phyloP scores from a whole-genome alignment of 2,113 vertebrate genomes.

The Bostrychus sinensis region DNA sequence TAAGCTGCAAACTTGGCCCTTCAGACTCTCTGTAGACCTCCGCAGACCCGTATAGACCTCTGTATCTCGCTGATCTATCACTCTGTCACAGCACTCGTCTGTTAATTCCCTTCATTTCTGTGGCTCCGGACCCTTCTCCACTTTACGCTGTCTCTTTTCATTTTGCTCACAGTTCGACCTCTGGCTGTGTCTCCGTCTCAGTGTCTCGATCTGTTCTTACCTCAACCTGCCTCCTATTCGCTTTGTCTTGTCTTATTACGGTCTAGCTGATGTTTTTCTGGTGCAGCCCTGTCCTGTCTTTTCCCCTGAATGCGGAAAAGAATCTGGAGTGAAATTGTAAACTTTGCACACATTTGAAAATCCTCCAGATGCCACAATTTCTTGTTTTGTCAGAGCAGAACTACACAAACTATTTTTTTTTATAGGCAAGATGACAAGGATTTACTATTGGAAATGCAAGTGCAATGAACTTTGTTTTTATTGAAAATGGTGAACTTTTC shows the following conservation, averaged over 20 bases:
- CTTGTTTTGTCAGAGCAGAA: too few relatives aligned
- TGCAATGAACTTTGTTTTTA: too few relatives aligned
- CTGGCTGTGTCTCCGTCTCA: conserved; percentile 17
- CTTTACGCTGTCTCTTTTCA: conserved; percentile 37
- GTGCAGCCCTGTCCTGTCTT: background rate
- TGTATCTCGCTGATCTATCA: conserved; percentile 12
- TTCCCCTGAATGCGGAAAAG: background rate
- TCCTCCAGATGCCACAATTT: background rate
- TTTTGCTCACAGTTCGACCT: conserved; percentile 45
- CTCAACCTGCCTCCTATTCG: background rate
- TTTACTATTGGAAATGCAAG: too few relatives aligned
- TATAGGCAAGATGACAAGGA: too few relatives aligned
- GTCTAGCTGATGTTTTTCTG: background rate
- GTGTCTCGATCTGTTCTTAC: background rate
- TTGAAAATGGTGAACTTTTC: too few relatives aligned
- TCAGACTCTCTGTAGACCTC: too few relatives aligned
- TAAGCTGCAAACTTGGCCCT: too few relatives aligned
- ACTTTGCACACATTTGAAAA: background rate
- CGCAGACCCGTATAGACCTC: too few relatives aligned
- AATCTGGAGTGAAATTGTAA: background rate
- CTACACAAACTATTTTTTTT: too few relatives aligned
- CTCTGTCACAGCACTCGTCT: conserved; percentile 2
- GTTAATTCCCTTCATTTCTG: conserved; percentile 8
- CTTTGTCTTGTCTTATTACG: conserved; percentile 2
- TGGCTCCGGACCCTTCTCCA: conserved; percentile 17